A percentile compares a stretch with the other conserved stretches of the same genome.
Evolutionary conservation across 1,140 invertebrate genomes (phyloP).

Genomic region (Gonioctena quinquepunctata): DNA sequence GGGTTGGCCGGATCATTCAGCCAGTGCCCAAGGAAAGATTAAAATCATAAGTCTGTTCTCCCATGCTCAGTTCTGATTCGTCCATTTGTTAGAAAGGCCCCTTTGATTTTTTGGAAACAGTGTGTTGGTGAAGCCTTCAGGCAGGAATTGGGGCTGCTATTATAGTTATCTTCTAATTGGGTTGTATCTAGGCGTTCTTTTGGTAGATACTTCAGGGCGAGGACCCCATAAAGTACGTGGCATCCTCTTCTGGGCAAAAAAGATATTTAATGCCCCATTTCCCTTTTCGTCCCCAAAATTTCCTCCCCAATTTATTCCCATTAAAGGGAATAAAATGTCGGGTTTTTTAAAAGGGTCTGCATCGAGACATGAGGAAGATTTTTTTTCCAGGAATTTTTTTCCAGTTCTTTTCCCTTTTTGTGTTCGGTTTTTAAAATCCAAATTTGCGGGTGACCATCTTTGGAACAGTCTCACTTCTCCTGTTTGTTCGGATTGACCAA

Average conservation of each 20-base stretch:
- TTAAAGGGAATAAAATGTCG: neutral
- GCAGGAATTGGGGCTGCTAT: too few relatives aligned
- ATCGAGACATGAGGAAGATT: neutral
- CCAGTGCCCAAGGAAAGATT: too few relatives aligned
- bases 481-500: neutral
- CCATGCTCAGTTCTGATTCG: too few relatives aligned
- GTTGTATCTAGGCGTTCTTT: too few relatives aligned
- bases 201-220: too few relatives aligned
- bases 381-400: neutral
- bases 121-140: too few relatives aligned
- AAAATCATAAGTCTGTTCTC: too few relatives aligned
- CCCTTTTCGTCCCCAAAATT: neutral
- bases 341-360: neutral
- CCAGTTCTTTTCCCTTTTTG: neutral
- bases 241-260: neutral
- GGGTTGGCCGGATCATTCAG: too few relatives aligned
- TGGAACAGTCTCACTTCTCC: neutral
- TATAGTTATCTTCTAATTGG: too few relatives aligned
- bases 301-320: neutral
- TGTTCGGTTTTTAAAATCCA: neutral
- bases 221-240: neutral
- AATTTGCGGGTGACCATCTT: neutral
- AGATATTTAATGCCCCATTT: neutral
- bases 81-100: too few relatives aligned
- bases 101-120: too few relatives aligned